Percentiles rank a stretch among this genome's conserved stretches.
Conservation (phyloP, 2,888 invertebrate species). For the Macrostomum cliftonense region DNA sequence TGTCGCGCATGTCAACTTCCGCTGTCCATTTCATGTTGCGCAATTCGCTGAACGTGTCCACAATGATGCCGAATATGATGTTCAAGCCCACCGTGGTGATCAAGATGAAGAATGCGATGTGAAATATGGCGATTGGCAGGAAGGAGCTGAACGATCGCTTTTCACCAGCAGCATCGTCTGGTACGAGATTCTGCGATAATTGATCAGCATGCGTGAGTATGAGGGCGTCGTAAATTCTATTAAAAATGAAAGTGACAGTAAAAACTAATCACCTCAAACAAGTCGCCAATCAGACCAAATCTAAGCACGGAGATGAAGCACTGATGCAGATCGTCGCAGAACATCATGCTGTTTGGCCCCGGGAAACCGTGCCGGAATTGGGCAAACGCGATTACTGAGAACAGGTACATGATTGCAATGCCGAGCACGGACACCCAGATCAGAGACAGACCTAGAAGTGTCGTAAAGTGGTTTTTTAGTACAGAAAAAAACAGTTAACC, state of each 20-base stretch:
- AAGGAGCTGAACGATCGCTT: slow-evolving; percentile 25
- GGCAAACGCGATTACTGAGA: slow-evolving; percentile 34
- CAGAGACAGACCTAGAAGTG: slow-evolving; percentile 27
- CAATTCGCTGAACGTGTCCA: slow-evolving; percentile 37
- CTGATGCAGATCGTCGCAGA: slow-evolving; percentile 33
- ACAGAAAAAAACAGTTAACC: too few species aligned
- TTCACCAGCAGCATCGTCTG: slow-evolving; percentile 4
- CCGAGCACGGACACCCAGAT: slow-evolving; percentile 36
- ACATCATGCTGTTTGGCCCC: slow-evolving; percentile 22
- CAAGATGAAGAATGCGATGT: slow-evolving; percentile 37
- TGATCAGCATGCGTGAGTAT: too few species aligned
- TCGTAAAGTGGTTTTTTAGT: not conserved
- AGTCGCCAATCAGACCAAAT: slow-evolving; percentile 34
- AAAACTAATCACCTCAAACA: slow-evolving; percentile 26
- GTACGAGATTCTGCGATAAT: slow-evolving; percentile 12
- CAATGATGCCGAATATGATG: slow-evolving; percentile 39
- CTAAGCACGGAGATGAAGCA: slow-evolving; percentile 36
- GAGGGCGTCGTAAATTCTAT: too few species aligned
- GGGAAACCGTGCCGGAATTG: slow-evolving; percentile 32
- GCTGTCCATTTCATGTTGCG: slow-evolving; percentile 38
- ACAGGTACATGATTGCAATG: slow-evolving; percentile 35
- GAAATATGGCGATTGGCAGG: slow-evolving; percentile 29
- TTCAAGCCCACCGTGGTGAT: slow-evolving; percentile 38
- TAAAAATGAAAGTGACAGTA: too few species aligned
- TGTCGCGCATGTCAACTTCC: slow-evolving; percentile 36